Evolutionary conservation across 2,113 vertebrate species (phyloP), one percentile per base, ranked within the genome.

Genomic region (Pionites leucogaster): DNA sequence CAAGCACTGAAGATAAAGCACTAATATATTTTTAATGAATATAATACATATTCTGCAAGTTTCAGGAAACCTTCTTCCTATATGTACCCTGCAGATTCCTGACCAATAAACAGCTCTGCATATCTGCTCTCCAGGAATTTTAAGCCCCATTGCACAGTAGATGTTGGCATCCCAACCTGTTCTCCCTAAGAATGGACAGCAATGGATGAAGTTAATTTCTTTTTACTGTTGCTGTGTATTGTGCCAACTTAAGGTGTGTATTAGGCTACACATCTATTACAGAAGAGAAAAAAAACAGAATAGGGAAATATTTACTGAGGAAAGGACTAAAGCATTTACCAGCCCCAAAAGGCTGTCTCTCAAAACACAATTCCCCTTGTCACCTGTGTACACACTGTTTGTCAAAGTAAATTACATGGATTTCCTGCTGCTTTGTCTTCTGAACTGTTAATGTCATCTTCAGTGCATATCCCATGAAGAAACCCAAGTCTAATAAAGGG

Each of bases 1-100:
- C 82, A 84, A 93, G 85, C 82, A 64, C 17, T 85, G 86, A 93
- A 93, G 80, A 89, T 79, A 90, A 90, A 92, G 89, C 90, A 90
- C 11, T 39, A 10, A 80, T 55, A 49, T 31, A 57, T 93, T 75
- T 92, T 93, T 90, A 50, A 78, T 57, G 60, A 68, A 59, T n/a
- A 63, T 55, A 37, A 35, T 39, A 57, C 42, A 25, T 63, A 70
- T 81, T 47, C 55, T 86, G 42, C 70, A 81, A 64, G 77, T 77
- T 29, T 82, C 70, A 80, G 70, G 76, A 37, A 85, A 83, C 18
- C 49, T 60, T 76, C 83, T 86, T 18, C 88, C 88, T 49, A 2
- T n/a, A 17, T 59, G 55, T 17, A 7, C 49, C 33, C 79, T 91
- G 84, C 63, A 74, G 70, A 82, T 25, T 80, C 67, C 33, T 85